Percentiles rank a stretch among this genome's conserved stretches.
Conservation (phyloP, 1,140 invertebrate genomes). For the Pseudomyrmex gracilis region DNA sequence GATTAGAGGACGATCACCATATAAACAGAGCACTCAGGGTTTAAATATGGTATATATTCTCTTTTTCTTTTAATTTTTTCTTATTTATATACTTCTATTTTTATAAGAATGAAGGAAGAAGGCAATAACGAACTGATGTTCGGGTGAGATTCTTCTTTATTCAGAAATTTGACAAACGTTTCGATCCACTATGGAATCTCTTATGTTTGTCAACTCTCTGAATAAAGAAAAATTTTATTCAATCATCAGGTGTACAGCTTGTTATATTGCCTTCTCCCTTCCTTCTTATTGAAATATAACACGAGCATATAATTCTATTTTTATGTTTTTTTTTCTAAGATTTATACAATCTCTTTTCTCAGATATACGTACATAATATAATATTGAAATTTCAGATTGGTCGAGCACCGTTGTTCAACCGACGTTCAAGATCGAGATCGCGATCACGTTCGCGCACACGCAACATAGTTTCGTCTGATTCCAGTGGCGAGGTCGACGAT, state of each 20-base stretch:
- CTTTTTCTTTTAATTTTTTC: slow-evolving; percentile 2
- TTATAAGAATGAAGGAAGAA: too few species aligned
- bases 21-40: slow-evolving; percentile 74
- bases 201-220: too few species aligned
- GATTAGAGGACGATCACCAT: slow-evolving; percentile 79
- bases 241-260: too few species aligned
- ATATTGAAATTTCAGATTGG: slow-evolving; percentile 65
- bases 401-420: slow-evolving; percentile 68
- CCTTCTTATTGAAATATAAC: too few species aligned
- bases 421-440: slow-evolving; percentile 77
- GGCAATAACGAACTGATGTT: too few species aligned
- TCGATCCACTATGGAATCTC: too few species aligned
- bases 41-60: slow-evolving; percentile 72
- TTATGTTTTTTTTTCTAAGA: not conserved
- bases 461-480: slow-evolving; percentile 61
- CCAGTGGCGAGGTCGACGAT: slow-evolving; percentile 77
- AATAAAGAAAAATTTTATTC: too few species aligned
- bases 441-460: slow-evolving; percentile 81
- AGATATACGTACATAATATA: not conserved
- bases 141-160: too few species aligned
- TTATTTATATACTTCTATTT: not conserved
- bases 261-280: too few species aligned
- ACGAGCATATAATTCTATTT: too few species aligned
- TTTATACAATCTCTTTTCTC: not conserved
- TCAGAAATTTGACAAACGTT: too few species aligned